Evolutionary conservation across 2,113 vertebrate genomes (phyloP), one percentile per base, ranked within the genome.

Genomic region (Empidonax alnorum): DNA sequence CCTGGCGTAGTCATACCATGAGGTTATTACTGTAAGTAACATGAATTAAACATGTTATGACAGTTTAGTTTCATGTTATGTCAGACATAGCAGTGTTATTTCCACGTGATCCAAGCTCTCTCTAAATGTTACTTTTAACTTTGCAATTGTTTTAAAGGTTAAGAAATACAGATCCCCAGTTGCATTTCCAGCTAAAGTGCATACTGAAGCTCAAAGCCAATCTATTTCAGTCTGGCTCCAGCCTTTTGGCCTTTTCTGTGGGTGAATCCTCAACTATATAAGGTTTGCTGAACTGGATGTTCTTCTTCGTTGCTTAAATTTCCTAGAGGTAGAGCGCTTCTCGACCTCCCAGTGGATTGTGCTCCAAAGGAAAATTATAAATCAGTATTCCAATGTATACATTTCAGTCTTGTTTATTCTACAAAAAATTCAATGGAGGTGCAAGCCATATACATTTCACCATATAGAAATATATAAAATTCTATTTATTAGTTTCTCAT

Each of bases 381-480:
- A 96, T 92, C 86, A 90, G 14, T 95, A 90, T 90, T 89, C 72
- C 83, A 88, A 50, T 74, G 50, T 44, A 80, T 65, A 56, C 16
- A 82, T 94, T 96, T 97, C 83, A 95, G 33, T 91, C 20, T 44
- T 80, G 68, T 92, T 95, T 96, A 96, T 96, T 97, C 95, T 96
- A 96, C 61, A 84, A 95, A 92, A 93, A 83, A 46, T 44, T 79
- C 79, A 95, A 39, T n/a, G 68, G 72, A 95, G n/a, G 55, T 93
- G 66, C 90, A 96, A 84, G 73, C 39, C 84, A 92, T 86, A 94
- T 89, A 94, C 94, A 94, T 89, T 89, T 95, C 44, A 80, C 65
- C 80, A 94, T 92, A 67, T 94, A 96, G 92, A 96, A 97, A 88
- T 94, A 94, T 90, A 94, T 80, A 92, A 84, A 86, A 69, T 46